A percentile compares a stretch with the other conserved stretches of the same genome.
Conservation (phyloP, 30 jellyfish, hydroid and myxozoan genomes). For the Chrysaora quinquecirrha region DNA sequence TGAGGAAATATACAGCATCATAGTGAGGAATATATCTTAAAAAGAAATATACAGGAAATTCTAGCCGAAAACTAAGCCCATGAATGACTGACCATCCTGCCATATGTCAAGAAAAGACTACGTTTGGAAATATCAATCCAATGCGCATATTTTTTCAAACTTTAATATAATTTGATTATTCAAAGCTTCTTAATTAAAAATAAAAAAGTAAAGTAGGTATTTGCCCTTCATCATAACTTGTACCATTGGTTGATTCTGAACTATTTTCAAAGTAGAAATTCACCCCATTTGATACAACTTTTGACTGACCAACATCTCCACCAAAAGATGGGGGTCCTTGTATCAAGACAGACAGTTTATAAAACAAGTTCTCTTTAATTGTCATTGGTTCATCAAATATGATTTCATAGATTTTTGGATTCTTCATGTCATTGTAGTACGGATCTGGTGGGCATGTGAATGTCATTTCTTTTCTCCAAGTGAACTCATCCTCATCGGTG, state of each 20-base stretch:
- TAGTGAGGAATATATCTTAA: too few species aligned
- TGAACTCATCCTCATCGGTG: constrained; percentile 67
- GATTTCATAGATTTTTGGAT: constrained; percentile 85
- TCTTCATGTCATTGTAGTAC: constrained; percentile 63
- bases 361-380: constrained; percentile 65
- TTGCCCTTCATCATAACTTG: constrained; percentile 99
- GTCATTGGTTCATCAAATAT: constrained; percentile 89
- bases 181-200: too few species aligned
- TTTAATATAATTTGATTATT: too few species aligned
- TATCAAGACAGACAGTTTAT: constrained; percentile 74
- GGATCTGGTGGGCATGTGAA: constrained; percentile 99
- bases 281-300: constrained; percentile 85
- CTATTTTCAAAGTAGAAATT: constrained; percentile 92
- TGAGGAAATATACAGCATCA: too few species aligned
- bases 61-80: too few species aligned
- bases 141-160: too few species aligned
- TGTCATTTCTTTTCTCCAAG: constrained; percentile 47
- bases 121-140: too few species aligned
- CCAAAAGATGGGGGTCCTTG: constrained; percentile 99
- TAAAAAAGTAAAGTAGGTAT: constrained; percentile 87
- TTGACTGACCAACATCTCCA: constrained; percentile 96
- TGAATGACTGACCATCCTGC: too few species aligned
- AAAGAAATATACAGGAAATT: too few species aligned
- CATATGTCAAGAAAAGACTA: too few species aligned
- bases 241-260: constrained; percentile 95